phyloP scores from a whole-genome alignment of 2,888 invertebrate genomes.

The Acanthoscelides obtectus region DNA sequence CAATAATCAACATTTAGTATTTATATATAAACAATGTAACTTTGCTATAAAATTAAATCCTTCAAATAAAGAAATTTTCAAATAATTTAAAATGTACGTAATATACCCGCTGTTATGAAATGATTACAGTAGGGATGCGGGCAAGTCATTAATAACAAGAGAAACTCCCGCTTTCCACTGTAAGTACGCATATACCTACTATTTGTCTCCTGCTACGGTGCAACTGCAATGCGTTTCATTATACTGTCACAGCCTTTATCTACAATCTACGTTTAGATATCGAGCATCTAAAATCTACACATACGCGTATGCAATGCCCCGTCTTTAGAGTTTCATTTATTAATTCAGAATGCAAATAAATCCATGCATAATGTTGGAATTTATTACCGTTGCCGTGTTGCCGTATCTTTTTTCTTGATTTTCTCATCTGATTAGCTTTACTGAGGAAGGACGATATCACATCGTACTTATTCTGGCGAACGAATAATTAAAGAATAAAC shows the following conservation, averaged over 20 bases:
- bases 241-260: not conserved
- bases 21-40: too few relatives aligned
- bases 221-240: not conserved
- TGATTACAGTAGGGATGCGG: not conserved
- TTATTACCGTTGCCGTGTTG: not conserved
- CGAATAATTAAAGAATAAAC: too few relatives aligned
- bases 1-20: too few relatives aligned
- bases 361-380: not conserved
- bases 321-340: not conserved
- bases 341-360: not conserved
- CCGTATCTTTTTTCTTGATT: not conserved
- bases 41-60: too few relatives aligned
- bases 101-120: not conserved
- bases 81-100: too few relatives aligned
- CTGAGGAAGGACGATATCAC: too few relatives aligned
- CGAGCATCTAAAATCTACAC: not conserved
- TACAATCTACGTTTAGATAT: not conserved
- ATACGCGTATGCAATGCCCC: not conserved
- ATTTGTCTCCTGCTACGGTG: not conserved
- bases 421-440: not conserved
- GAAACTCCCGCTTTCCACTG: not conserved
- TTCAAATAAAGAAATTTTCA: too few relatives aligned
- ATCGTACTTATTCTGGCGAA: too few relatives aligned
- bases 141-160: not conserved
- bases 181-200: not conserved